Evolutionary conservation across 2,797 vertebrate genomes (phyloP), one percentile per base, ranked within the genome.

Genomic region (Sciaenops ocellatus): DNA sequence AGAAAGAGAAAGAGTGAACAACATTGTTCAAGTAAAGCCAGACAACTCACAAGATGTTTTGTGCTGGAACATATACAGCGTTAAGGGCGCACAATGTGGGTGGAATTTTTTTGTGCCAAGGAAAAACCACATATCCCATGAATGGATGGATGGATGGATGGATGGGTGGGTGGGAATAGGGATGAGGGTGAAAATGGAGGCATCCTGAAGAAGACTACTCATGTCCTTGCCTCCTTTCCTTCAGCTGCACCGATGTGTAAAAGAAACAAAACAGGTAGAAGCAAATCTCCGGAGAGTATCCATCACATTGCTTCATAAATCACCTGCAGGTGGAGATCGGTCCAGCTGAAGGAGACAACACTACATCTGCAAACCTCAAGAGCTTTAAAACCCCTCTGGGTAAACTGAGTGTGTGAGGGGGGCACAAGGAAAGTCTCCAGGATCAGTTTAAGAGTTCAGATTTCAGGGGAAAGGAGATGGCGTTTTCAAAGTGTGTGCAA

Each of bases 401-500:
- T 52, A 30, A 69, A 28, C 61, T 59, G 73, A 41, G 71, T 51
- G 60, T 46, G 44, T 54, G 64, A 7, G 38, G 28, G 34, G 59
- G 17, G 17, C 48, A 42, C 10, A 3, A 38, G 72, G 54, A 48
- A 66, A 66, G 78, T 41, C 44, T 74, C 22, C 6, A 24, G 82
- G 82, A 62, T 74, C 80, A 50, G 80, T 84, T 68, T 84, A 75
- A 84, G 79, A 63, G 9, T 38, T 88, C 77, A 73, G 83, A 84
- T 80, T 82, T 73, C 42, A 71, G 79, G 84, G 78, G 78, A 73
- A 83, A 84, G 79, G 85, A 83, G 86, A 89, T 89, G 87, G 78
- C 79, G 34, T 88, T 91, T 89, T 93, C 71, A 88, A 90, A 85
- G 86, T 89, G 92, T 92, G 94, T 96, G 95, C 94, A 96, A 95